Evolutionary conservation across 2,113 vertebrate genomes (phyloP), one percentile per base, ranked within the genome.

Genomic region (Rhineura floridana): DNA sequence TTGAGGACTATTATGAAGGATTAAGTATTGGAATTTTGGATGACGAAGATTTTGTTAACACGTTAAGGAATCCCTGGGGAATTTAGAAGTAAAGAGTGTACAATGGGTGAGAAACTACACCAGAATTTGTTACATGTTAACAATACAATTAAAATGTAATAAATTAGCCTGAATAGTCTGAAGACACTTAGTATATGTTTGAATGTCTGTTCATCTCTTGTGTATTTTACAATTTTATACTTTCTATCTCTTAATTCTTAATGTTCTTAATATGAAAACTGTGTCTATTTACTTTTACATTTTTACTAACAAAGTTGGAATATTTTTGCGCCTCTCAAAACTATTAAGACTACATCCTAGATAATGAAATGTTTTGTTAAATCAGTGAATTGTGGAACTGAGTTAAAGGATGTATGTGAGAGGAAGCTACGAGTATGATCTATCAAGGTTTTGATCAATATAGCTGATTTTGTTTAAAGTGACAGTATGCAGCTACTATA

Each of bases 1-100:
- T 98, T 83, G 97, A 98, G 95, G 96, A 97, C 94, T 98, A 97
- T 91, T 98, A 97, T 86, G 97, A 98, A 95, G 97, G 97, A 81
- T 93, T 98, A 92, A 98, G 97, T 93, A 83, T 96, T 70, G 96
- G 90, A 90, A 95, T 97, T 30, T 0, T 44, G 75, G 81, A 83
- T 55, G 97, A 98, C 86, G 95, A 97, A 93, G 97, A 97, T 90
- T 98, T 97, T 95, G 92, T 95, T 93, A 96, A 91, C 89, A 92
- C 97, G 52, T 91, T 98, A 92, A 91, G 93, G 88, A 97, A 91
- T 91, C 94, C 94, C 1, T 98, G 98, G 97, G 96, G 96, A 81
- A 95, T 98, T 94, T 98, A 97, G 90, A 89, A 52, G 84, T 87
- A 46, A 83, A 87, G 36, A 88, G 63, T 70, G 10, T 0, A 0